Percentiles rank a stretch among this genome's conserved stretches.
These are phyloP conservation scores for Amphipyra berbera DNA, from an alignment of 2,888 invertebrate species.

Conservation along the genomic window DNA sequence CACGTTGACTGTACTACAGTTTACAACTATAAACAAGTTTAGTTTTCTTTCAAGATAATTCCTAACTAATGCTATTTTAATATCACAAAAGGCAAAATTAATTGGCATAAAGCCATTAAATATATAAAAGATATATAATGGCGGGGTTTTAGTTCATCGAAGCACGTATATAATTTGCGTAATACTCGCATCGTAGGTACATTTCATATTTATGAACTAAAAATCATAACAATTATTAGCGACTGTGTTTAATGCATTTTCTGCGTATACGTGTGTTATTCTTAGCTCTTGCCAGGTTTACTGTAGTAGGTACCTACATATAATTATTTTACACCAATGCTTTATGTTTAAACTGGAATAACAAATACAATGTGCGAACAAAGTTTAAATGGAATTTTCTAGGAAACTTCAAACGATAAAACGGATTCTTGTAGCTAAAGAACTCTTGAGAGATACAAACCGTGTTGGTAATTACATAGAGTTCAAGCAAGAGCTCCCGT, in stretches of 20 bases:
- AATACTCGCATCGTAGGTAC: background rate
- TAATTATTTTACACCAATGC: slow-evolving; percentile 65
- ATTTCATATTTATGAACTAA: slow-evolving; percentile 26
- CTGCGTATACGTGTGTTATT: slow-evolving; percentile 58
- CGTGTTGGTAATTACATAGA: slow-evolving; percentile 44
- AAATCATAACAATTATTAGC: slow-evolving; percentile 52
- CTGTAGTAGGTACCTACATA: slow-evolving; percentile 53
- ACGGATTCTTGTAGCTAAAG: slow-evolving; percentile 53
- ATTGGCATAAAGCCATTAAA: slow-evolving; percentile 29
- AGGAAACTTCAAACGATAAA: slow-evolving; percentile 57
- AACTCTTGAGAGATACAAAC: slow-evolving; percentile 54
- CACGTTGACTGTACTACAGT: background rate
- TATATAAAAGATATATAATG: slow-evolving; percentile 24
- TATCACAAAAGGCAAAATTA: slow-evolving; percentile 9
- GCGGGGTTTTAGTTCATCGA: slow-evolving; percentile 8
- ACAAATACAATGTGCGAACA: slow-evolving; percentile 62
- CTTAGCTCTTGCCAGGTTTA: slow-evolving; percentile 62
- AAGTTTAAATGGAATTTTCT: slow-evolving; percentile 59
- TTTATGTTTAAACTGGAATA: slow-evolving; percentile 60
- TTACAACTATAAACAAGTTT: background rate
- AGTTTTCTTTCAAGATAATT: background rate
- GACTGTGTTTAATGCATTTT: slow-evolving; percentile 56
- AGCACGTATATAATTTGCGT: background rate
- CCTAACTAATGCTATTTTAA: background rate
- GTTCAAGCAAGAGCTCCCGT: slow-evolving; percentile 25